These are phyloP conservation scores for Pentalonia nigronervosa DNA, from an alignment of 1,140 invertebrate species.

Conservation along the genomic window DNA sequence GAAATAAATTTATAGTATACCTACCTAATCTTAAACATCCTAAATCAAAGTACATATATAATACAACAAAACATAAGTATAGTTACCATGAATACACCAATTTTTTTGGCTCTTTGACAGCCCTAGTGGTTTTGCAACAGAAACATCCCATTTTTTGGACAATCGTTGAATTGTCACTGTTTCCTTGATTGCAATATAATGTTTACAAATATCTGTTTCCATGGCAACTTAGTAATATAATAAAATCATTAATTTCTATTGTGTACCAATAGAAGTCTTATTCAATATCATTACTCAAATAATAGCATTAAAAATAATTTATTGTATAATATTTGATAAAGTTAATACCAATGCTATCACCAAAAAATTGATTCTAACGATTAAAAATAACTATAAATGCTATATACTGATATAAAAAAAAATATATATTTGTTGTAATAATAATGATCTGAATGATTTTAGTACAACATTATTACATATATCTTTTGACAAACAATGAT, in stretches of 20 bases:
- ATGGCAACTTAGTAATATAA: background rate
- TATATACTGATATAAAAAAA: background rate
- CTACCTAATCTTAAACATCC: background rate
- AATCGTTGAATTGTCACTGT: background rate
- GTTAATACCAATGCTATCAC: background rate
- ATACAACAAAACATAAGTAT: background rate
- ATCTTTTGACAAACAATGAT: background rate
- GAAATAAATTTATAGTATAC: background rate
- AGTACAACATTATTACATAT: background rate
- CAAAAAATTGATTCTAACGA: background rate
- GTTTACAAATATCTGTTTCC: background rate
- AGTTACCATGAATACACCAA: slow-evolving; percentile 34
- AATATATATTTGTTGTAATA: background rate
- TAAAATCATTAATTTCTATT: background rate
- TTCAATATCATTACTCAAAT: background rate
- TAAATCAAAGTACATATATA: background rate
- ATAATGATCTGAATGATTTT: background rate
- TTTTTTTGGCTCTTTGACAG: slow-evolving; percentile 43
- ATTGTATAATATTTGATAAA: background rate
- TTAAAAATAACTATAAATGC: background rate
- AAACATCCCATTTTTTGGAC: slow-evolving; percentile 32
- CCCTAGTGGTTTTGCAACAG: background rate
- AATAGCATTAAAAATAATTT: background rate
- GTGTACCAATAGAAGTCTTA: background rate
- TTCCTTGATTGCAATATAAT: background rate